These are phyloP conservation scores for Tarsius wallacei DNA, from an alignment of 2,797 vertebrate genomes.

Conservation along the genomic window DNA sequence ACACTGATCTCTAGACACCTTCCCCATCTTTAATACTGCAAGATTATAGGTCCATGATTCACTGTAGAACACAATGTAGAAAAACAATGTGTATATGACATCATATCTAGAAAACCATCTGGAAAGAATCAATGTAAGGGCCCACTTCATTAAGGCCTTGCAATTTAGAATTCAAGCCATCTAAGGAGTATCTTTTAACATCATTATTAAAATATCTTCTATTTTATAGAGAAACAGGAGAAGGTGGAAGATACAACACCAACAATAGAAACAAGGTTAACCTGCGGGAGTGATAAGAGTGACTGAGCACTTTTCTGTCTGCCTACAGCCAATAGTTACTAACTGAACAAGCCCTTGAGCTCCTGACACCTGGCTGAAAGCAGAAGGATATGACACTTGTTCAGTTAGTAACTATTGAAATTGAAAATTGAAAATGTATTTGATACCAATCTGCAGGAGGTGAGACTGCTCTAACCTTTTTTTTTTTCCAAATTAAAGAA, in stretches of 20 bases:
- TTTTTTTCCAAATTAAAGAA: neutral
- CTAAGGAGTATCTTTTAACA: neutral
- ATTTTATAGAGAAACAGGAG: conserved; percentile 12
- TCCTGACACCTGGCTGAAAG: no score
- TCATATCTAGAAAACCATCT: neutral
- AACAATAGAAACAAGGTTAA: neutral
- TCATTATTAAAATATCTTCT: neutral
- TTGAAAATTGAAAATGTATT: no score
- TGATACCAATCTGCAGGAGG: neutral
- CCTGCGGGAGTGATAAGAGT: neutral
- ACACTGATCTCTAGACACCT: neutral
- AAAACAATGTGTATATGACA: neutral
- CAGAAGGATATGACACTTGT: no score
- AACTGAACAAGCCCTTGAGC: no score
- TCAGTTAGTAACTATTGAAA: no score
- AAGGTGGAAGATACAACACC: neutral
- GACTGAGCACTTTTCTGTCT: neutral
- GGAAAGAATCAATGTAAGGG: neutral
- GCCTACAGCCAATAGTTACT: neutral
- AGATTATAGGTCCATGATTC: neutral
- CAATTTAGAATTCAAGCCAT: neutral
- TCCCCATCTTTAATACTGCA: neutral
- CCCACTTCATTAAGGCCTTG: neutral
- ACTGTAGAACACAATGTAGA: neutral
- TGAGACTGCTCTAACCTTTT: neutral